phyloP scores from a whole-genome alignment of 2,797 vertebrate genomes.

The Rhadinocentrus ornatus region DNA sequence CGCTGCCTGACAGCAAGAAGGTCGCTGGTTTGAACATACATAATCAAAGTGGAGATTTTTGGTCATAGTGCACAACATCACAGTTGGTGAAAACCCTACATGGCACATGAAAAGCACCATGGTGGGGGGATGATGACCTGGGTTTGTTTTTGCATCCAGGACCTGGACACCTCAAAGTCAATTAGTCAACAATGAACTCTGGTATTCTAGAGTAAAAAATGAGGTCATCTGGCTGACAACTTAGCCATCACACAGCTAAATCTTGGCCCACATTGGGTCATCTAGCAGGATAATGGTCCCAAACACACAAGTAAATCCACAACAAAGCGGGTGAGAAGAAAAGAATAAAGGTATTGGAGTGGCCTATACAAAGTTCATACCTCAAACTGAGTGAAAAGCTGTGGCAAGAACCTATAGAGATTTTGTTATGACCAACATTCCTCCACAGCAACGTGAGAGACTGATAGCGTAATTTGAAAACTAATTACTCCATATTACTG shows the following conservation, averaged over 20 bases:
- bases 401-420: neutral
- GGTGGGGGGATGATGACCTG: neutral
- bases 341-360: neutral
- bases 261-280: neutral
- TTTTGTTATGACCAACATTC: neutral
- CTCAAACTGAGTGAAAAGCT: neutral
- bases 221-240: neutral
- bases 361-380: neutral
- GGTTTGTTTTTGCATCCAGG: neutral
- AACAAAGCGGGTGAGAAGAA: neutral
- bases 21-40: neutral
- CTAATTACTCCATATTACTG: neutral
- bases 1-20: no score
- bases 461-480: neutral
- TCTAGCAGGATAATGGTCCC: neutral
- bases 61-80: neutral
- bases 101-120: neutral
- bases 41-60: neutral
- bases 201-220: neutral
- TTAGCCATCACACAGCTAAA: neutral
- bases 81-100: neutral
- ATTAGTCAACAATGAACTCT: no score
- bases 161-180: no score
- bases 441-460: neutral
- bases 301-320: neutral